phyloP scores from a whole-genome alignment of 2,888 invertebrate species.

The Agriopis aurantiaria region DNA sequence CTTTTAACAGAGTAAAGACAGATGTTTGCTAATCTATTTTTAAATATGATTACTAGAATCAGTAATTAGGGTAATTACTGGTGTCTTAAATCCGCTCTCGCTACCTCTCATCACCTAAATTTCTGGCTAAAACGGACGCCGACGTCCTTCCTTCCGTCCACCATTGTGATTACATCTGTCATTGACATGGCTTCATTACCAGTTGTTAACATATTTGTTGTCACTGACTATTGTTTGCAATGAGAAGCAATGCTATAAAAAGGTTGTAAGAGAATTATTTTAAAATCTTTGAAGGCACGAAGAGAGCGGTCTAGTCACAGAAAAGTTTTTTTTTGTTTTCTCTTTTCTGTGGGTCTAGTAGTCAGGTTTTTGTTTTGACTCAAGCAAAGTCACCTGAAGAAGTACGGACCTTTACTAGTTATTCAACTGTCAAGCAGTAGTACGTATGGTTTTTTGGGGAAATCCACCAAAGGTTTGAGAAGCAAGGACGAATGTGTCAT shows the following conservation, averaged over 20 bases:
- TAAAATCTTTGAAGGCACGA: background rate
- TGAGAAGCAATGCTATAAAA: constrained; percentile 24
- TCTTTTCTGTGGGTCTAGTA: no score
- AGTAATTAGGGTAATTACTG: no score
- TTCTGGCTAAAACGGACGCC: constrained; percentile 24
- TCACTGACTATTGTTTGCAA: constrained; percentile 27
- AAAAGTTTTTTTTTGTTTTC: no score
- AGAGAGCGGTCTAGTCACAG: background rate
- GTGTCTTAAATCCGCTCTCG: constrained; percentile 4
- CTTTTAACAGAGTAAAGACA: no score
- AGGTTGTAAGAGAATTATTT: constrained; percentile 14
- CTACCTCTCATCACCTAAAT: constrained; percentile 20
- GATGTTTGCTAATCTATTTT: no score
- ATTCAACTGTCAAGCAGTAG: no score
- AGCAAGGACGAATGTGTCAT: no score
- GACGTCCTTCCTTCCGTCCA: constrained; percentile 53
- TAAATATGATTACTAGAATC: no score
- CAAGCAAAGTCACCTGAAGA: no score
- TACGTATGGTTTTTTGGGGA: no score
- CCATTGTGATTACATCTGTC: constrained; percentile 47
- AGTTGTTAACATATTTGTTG: constrained; percentile 37
- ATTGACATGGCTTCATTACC: constrained; percentile 47
- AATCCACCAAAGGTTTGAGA: no score
- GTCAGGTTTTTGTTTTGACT: background rate
- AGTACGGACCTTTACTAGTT: no score